These are phyloP conservation scores for Cercopithecus neglectus DNA, from an alignment of 2,797 vertebrate species.

Conservation along the genomic window DNA sequence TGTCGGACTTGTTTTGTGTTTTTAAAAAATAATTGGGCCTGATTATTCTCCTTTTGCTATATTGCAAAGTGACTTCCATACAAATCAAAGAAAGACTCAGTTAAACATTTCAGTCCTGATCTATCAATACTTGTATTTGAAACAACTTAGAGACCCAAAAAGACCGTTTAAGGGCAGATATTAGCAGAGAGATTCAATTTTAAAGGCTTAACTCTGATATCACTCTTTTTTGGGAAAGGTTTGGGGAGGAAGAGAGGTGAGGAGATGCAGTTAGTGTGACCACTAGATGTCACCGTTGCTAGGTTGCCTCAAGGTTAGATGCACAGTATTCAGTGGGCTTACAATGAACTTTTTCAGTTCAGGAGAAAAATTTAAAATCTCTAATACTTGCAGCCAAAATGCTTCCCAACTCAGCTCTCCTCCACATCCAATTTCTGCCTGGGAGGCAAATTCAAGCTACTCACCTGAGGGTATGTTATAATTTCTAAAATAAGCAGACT, in stretches of 20 bases:
- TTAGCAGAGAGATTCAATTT: conserved; percentile 25
- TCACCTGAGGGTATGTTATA: background rate
- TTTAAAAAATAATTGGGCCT: background rate
- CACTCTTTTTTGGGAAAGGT: background rate
- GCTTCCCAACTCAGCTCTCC: background rate
- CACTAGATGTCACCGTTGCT: conserved; percentile 83
- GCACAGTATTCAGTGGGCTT: background rate
- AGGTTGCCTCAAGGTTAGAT: background rate
- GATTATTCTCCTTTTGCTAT: conserved; percentile 17
- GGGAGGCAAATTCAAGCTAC: background rate
- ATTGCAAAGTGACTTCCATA: conserved; percentile 12
- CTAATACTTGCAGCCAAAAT: background rate
- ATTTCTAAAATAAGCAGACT: background rate
- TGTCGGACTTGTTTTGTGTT: conserved; percentile 34
- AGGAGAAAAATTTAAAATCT: background rate
- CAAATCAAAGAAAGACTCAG: conserved; percentile 39
- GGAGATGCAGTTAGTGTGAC: background rate
- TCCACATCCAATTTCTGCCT: background rate
- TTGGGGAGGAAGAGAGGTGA: too few relatives aligned
- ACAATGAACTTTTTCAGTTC: background rate
- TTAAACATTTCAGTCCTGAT: conserved; percentile 39
- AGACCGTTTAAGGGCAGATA: background rate
- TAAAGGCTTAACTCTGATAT: background rate
- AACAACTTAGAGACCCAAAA: background rate
- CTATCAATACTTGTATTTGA: conserved; percentile 28